These are phyloP conservation scores for Otocyon megalotis DNA, from an alignment of 2,113 vertebrate genomes.

Conservation along the genomic window DNA sequence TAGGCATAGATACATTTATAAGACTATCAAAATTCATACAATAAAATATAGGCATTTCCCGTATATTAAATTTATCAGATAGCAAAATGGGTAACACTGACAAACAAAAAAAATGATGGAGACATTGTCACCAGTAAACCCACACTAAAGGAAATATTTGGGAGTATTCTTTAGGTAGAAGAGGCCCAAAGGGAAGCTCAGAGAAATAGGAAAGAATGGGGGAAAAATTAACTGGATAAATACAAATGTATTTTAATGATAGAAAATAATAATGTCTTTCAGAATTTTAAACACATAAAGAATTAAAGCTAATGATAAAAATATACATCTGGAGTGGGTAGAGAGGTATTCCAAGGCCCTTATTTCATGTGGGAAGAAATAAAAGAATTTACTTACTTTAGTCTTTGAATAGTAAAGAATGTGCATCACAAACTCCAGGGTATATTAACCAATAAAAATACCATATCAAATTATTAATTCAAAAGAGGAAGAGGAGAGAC, in stretches of 20 bases:
- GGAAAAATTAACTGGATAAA: background rate
- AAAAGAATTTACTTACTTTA: background rate
- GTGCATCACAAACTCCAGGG: background rate
- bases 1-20: background rate
- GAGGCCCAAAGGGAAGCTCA: background rate
- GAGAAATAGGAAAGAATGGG: background rate
- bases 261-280: background rate
- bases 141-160: background rate
- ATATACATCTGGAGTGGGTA: background rate
- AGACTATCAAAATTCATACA: background rate
- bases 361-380: background rate
- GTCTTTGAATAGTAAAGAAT: background rate
- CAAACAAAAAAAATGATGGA: background rate
- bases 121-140: background rate
- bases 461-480: background rate
- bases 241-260: background rate
- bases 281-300: background rate
- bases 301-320: background rate
- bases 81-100: background rate
- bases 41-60: background rate
- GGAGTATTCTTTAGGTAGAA: background rate
- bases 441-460: background rate
- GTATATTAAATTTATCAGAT: background rate
- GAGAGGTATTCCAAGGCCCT: background rate
- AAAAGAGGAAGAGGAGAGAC: background rate